Conservation (phyloP, 2,888 invertebrate genomes). For the Amiota communis region DNA sequence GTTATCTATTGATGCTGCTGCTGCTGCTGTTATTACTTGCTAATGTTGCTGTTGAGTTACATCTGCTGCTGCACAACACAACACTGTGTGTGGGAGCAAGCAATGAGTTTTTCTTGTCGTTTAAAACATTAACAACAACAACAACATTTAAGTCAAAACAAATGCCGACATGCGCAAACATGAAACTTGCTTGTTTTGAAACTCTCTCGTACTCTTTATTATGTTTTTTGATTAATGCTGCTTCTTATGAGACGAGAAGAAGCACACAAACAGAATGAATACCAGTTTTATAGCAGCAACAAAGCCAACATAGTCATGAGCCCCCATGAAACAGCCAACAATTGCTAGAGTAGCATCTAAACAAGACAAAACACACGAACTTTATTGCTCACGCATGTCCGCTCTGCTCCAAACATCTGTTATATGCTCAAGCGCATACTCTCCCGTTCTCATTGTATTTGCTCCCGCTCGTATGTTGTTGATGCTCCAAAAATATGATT, state of each 20-base stretch:
- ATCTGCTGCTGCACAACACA: too few species aligned
- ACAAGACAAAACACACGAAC: too few species aligned
- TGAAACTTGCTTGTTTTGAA: not conserved
- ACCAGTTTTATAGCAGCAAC: not conserved
- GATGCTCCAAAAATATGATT: not conserved
- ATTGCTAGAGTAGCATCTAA: too few species aligned
- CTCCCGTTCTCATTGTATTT: too few species aligned
- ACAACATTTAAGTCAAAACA: not conserved
- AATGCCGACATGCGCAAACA: constrained; percentile 1
- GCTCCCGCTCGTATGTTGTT: not conserved
- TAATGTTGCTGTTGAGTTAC: too few species aligned
- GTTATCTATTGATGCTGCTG: constrained; percentile 53
- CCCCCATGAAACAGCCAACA: too few species aligned
- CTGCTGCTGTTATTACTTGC: too few species aligned
- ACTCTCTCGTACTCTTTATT: constrained; percentile 1
- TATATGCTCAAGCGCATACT: too few species aligned
- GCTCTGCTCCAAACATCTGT: too few species aligned
- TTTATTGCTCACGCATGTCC: too few species aligned
- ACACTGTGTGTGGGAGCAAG: not conserved
- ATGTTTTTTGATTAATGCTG: not conserved
- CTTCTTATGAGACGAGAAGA: not conserved
- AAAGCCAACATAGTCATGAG: too few species aligned
- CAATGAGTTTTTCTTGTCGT: constrained; percentile 13
- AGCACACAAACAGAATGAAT: not conserved
- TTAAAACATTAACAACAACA: constrained; percentile 7